Evolutionary conservation across 1,140 invertebrate genomes (phyloP).

Genomic region (Cydia strobilella): DNA sequence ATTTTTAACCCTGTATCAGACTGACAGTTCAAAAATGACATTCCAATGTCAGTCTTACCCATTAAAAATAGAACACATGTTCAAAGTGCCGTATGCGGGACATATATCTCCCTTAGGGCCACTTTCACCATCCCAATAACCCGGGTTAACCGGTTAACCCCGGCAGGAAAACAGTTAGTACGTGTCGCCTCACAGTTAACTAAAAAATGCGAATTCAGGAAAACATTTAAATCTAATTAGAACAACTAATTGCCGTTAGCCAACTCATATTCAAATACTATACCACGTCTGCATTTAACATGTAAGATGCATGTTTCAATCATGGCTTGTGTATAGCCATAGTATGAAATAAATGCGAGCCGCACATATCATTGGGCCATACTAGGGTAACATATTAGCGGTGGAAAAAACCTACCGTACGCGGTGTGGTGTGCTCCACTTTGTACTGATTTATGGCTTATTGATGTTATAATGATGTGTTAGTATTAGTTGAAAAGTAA

Average conservation of each 20-base stretch:
- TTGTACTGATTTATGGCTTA: constrained; percentile 33
- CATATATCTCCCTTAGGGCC: too few relatives aligned
- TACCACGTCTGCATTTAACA: constrained; percentile 39
- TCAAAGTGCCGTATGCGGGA: too few relatives aligned
- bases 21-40: too few relatives aligned
- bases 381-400: constrained; percentile 62
- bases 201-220: not conserved
- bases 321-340: constrained; percentile 58
- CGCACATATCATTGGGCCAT: constrained; percentile 47
- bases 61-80: too few relatives aligned
- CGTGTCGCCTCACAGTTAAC: not conserved
- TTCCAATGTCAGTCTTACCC: too few relatives aligned
- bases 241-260: constrained; percentile 12
- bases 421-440: constrained; percentile 45
- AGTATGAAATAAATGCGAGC: constrained; percentile 61
- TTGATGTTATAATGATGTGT: not conserved
- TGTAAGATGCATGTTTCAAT: constrained; percentile 62
- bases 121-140: too few relatives aligned
- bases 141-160: too few relatives aligned
- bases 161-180: too few relatives aligned
- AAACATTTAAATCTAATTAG: constrained; percentile 29
- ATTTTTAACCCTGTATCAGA: not conserved
- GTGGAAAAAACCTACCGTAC: constrained; percentile 50
- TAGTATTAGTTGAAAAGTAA: not conserved
- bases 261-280: constrained; percentile 46